Evolutionary conservation across 2,888 invertebrate species (phyloP), one percentile per base, ranked within the genome.

Genomic region (Euspilapteryx auroguttella): DNA sequence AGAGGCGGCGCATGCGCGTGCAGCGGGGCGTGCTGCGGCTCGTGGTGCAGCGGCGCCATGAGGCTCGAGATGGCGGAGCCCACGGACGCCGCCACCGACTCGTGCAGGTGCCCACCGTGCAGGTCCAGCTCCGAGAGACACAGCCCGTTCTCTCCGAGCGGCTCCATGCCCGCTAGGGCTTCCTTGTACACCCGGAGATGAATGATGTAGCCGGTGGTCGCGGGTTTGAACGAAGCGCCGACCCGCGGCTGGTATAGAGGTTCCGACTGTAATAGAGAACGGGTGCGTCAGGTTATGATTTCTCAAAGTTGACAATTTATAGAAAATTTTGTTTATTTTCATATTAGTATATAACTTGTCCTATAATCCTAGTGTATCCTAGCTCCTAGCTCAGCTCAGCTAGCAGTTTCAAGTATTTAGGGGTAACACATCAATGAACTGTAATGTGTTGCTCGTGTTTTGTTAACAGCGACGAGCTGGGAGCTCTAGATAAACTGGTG

Each of bases 101-200:
- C 76, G 42, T 77, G 76, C 31, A 76, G 44, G 41, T 80, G 80
- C 1, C 66, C 62, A 11, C 73, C 66, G 38, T 78, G 78, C 25
- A 78, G 56, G 38, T 77, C 84, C 41, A 87, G 75, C 65, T 87
- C 87, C 49, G 87, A 87, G 28, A 87, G 79, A 47, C 87, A 87
- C 44, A 87, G 78, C 43, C 85, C 82, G 47, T 81, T 80, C 68
- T 86, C 84, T 55, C 80, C 76, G 44, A 84, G 73, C 52, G 82
- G 80, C 76, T 84, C 84, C 79, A 84, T 79, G 34, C 82, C 82
- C 81, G 82, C 82, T 49, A 75, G 73, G 59, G 71, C 71, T 62
- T 79, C 78, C 47, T 79, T 78, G 53, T 77, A 77, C 69, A 76
- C 76, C 49, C 77, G 56, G 61, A 77, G 71, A 39, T 77, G 77